phyloP scores from a whole-genome alignment of 2,113 vertebrate species.

The Poecile atricapillus region DNA sequence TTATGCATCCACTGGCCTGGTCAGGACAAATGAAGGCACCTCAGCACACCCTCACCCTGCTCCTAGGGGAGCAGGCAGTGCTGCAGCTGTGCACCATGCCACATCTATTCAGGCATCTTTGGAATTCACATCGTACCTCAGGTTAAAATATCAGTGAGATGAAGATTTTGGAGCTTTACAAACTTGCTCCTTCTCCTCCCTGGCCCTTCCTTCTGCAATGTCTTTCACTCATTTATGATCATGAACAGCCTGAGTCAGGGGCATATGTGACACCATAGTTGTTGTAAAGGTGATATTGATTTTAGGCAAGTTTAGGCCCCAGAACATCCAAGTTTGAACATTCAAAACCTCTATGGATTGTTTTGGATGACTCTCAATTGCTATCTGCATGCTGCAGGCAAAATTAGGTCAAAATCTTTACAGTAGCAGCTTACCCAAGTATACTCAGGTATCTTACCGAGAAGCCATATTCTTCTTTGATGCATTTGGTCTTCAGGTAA shows the following conservation, averaged over 20 bases:
- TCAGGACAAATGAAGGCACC: not conserved
- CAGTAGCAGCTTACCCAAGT: not conserved
- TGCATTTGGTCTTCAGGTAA: not conserved
- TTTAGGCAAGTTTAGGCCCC: not conserved
- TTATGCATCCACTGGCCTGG: not conserved
- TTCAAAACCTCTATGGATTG: not conserved
- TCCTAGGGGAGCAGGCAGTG: not conserved
- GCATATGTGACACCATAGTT: fast-evolving
- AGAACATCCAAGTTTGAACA: not conserved
- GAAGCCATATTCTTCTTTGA: not conserved
- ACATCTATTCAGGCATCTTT: not conserved
- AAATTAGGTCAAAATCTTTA: not conserved
- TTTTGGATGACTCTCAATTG: not conserved
- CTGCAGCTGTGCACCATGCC: not conserved
- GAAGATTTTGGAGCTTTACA: not conserved
- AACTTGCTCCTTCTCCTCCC: not conserved
- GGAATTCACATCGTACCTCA: not conserved
- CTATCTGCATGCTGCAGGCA: not conserved
- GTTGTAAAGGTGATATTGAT: not conserved
- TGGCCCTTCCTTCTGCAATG: not conserved
- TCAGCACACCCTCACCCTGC: not conserved
- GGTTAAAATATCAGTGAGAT: not conserved
- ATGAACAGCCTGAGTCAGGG: not conserved
- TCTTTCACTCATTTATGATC: not conserved
- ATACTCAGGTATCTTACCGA: not conserved